These are phyloP conservation scores for Eriosoma lanigerum DNA, from an alignment of 1,140 invertebrate species.

Conservation along the genomic window DNA sequence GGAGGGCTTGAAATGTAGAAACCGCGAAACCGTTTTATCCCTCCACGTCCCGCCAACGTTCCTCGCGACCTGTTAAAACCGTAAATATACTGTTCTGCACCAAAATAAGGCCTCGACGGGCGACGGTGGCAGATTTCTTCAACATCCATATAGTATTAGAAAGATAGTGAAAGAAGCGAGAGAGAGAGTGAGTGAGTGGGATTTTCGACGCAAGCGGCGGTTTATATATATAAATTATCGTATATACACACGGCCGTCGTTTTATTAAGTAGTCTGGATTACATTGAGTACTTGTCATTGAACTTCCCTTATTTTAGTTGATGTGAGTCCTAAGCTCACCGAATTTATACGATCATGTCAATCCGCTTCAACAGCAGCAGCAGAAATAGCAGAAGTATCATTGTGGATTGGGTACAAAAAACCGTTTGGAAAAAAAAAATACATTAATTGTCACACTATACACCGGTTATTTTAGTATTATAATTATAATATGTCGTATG, in stretches of 20 bases:
- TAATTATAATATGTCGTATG: too few species aligned
- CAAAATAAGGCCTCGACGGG: neutral
- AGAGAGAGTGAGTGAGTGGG: too few species aligned
- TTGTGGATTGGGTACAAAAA: neutral
- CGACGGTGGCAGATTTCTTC: constrained; percentile 24
- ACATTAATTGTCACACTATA: neutral
- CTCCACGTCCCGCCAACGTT: neutral
- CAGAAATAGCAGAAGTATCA: too few species aligned
- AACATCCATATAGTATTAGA: neutral
- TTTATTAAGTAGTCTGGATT: constrained; percentile 49
- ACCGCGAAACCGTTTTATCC: constrained; percentile 42
- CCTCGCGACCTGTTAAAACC: constrained; percentile 19
- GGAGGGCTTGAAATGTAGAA: constrained; percentile 14
- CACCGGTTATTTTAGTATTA: neutral
- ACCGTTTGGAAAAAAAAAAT: neutral
- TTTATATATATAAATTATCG: constrained; percentile 48
- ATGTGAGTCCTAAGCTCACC: constrained; percentile 19
- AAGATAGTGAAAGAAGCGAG: too few species aligned
- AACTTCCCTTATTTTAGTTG: constrained; percentile 12
- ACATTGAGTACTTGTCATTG: constrained; percentile 36
- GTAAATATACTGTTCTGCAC: constrained; percentile 40
- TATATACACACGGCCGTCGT: constrained; percentile 21
- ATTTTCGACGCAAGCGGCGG: neutral
- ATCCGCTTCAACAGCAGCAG: neutral
- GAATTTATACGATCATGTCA: constrained; percentile 30